Conservation (phyloP, 1,140 invertebrate genomes). For the Maniola jurtina region DNA sequence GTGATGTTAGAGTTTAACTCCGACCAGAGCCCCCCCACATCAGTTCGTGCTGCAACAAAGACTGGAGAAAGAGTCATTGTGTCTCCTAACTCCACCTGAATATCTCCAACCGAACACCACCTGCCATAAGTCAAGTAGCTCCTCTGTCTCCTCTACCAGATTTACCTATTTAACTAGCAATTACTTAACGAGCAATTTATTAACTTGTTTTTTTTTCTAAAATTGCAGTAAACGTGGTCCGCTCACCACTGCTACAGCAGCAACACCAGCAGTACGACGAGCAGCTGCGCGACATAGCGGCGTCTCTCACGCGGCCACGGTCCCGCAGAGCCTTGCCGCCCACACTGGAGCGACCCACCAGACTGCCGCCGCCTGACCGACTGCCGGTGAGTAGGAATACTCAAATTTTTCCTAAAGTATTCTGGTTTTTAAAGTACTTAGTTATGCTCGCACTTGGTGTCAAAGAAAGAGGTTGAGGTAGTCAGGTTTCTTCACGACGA, state of each 20-base stretch:
- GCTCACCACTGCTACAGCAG: constrained; percentile 70
- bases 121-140: no score
- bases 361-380: constrained; percentile 68
- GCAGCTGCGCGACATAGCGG: constrained; percentile 86
- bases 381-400: constrained; percentile 61
- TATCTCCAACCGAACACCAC: no score
- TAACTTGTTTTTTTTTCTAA: constrained; percentile 13
- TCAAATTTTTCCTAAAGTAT: neutral
- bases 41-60: no score
- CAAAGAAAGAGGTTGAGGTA: neutral
- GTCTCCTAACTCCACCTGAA: no score
- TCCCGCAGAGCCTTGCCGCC: constrained; percentile 70
- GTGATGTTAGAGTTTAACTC: constrained; percentile 19
- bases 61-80: no score
- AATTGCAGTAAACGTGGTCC: constrained; percentile 47
- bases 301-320: constrained; percentile 83
- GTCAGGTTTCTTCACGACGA: no score
- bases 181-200: no score
- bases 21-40: no score
- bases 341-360: constrained; percentile 63
- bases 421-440: no score
- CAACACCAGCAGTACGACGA: constrained; percentile 83
- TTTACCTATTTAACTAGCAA: no score
- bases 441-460: neutral
- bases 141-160: no score